A percentile compares a stretch with the other conserved stretches of the same genome.
Evolutionary conservation across 2,797 vertebrate species (phyloP).

Genomic region (Anas georgica): DNA sequence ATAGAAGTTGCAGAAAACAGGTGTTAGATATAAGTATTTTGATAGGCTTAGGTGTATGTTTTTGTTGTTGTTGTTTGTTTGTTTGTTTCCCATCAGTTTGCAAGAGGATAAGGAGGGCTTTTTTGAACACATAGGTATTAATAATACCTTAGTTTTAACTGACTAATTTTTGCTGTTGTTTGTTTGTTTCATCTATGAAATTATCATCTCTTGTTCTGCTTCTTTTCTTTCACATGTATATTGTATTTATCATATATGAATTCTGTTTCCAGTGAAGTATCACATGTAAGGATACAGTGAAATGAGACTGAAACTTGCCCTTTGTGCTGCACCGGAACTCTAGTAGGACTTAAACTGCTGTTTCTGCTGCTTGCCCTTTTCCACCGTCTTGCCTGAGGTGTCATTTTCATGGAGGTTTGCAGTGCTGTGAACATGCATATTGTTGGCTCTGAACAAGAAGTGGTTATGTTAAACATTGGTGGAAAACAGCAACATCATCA

Average conservation of each 20-base stretch:
- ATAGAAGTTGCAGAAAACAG: background rate
- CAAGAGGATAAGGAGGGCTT: background rate
- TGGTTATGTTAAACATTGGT: background rate
- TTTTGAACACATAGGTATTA: background rate
- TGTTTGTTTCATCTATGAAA: background rate
- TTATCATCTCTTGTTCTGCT: background rate
- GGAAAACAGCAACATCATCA: background rate
- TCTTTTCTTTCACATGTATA: background rate
- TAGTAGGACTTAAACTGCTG: background rate
- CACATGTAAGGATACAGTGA: background rate
- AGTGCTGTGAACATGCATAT: background rate
- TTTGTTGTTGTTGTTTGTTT: background rate
- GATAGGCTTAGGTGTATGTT: background rate
- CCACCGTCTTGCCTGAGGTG: background rate
- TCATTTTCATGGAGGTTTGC: background rate
- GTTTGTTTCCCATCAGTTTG: background rate
- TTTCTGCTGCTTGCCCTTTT: background rate
- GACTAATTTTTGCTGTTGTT: background rate
- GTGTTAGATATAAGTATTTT: background rate
- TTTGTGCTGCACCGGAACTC: background rate
- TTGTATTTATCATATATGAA: background rate
- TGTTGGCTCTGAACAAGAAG: background rate
- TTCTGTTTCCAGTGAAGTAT: background rate
- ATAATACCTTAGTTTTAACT: background rate
- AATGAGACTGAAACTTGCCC: background rate